A percentile compares a stretch with the other conserved stretches of the same genome.
These are phyloP conservation scores for Nowickia ferox DNA, from an alignment of 2,888 invertebrate species.

Conservation along the genomic window DNA sequence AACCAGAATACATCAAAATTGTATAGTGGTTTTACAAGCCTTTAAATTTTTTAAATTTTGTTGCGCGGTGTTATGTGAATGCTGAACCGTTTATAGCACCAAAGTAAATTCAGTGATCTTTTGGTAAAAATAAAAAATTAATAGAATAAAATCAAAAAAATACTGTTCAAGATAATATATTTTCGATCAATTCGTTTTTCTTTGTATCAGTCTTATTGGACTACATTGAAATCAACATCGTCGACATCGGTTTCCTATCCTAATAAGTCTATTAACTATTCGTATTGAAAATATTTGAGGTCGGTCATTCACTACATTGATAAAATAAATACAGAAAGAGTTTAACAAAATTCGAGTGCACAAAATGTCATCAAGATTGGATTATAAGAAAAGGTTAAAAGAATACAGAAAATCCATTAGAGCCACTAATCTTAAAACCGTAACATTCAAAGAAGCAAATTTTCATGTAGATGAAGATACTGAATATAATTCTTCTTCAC, in stretches of 20 bases:
- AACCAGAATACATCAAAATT: no score
- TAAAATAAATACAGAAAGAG: constrained; percentile 17
- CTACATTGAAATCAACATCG: constrained; percentile 41
- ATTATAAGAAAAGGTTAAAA: constrained; percentile 62
- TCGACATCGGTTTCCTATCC: not conserved
- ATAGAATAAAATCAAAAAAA: not conserved
- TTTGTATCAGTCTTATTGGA: constrained; percentile 35
- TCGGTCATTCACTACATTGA: constrained; percentile 36
- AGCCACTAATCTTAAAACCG: constrained; percentile 35
- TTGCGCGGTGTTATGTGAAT: not conserved
- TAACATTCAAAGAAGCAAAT: constrained; percentile 50
- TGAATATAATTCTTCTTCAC: not conserved
- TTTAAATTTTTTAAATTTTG: no score
- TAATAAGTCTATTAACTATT: not conserved
- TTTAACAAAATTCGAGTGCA: not conserved
- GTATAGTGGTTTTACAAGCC: no score
- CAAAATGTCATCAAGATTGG: constrained; percentile 46
- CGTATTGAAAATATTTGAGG: constrained; percentile 24
- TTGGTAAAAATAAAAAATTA: constrained; percentile 25
- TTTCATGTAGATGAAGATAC: constrained; percentile 13
- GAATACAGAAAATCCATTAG: constrained; percentile 64
- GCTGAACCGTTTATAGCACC: not conserved
- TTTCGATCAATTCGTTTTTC: constrained; percentile 19
- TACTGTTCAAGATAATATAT: constrained; percentile 12
- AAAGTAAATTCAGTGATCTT: constrained; percentile 33